Conservation (phyloP, 2,113 vertebrate genomes). For the Xenopus tropicalis region UCB_Xtro_10.0 CM004449.2:19929001-19929500, state of each 20-base stretch:
- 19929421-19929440: slow-evolving; percentile 62
- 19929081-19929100: neutral
- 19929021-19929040: too few relatives aligned
- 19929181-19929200: neutral
- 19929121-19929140: neutral
- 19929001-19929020: too few relatives aligned
- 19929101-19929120: neutral
- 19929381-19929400: slow-evolving; percentile 54
- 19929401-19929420: slow-evolving; percentile 69
- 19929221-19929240: slow-evolving; percentile 16
- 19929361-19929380: slow-evolving; percentile 58
- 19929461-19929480: slow-evolving; percentile 77
- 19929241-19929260: slow-evolving; percentile 34
- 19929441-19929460: slow-evolving; percentile 77
- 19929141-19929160: neutral
- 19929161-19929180: neutral
- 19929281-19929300: slow-evolving; percentile 49
- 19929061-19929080: too few relatives aligned
- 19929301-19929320: slow-evolving; percentile 50
- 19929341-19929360: slow-evolving; percentile 48
- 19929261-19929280: slow-evolving; percentile 44
- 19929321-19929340: slow-evolving; percentile 61
- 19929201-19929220: neutral
- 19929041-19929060: too few relatives aligned
- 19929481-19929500: slow-evolving; percentile 90